A percentile compares a stretch with the other conserved stretches of the same genome.
phyloP scores from a whole-genome alignment of 1,140 invertebrate species.

The Drosophila watanabei region DNA sequence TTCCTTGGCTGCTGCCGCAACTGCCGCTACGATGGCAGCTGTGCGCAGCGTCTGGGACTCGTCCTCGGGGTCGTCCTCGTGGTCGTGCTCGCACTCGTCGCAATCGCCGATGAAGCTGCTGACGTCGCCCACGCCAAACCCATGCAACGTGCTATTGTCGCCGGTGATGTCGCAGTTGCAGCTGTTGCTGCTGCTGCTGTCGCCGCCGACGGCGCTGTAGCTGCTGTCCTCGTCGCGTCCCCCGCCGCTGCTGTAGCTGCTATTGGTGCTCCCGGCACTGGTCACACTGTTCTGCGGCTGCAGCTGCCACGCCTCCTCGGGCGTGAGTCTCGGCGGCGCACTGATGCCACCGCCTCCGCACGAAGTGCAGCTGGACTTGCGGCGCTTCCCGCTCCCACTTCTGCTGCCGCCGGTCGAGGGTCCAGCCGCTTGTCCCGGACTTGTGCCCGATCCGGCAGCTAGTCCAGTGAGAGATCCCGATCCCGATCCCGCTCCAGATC shows the following conservation, averaged over 20 bases:
- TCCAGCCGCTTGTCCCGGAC: constrained; percentile 20
- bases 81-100: constrained; percentile 57
- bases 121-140: constrained; percentile 75
- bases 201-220: constrained; percentile 69
- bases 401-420: constrained; percentile 19
- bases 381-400: constrained; percentile 43
- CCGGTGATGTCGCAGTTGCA: constrained; percentile 83
- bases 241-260: constrained; percentile 67
- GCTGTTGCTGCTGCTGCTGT: constrained; percentile 82
- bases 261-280: constrained; percentile 74
- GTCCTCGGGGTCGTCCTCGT: constrained; percentile 47
- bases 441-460: constrained; percentile 22
- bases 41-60: constrained; percentile 74
- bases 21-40: constrained; percentile 70
- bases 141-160: constrained; percentile 77
- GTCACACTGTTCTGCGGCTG: constrained; percentile 74
- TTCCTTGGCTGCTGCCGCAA: constrained; percentile 70
- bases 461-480: constrained; percentile 28
- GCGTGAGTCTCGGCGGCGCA: constrained; percentile 47
- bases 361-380: constrained; percentile 71
- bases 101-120: constrained; percentile 74
- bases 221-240: constrained; percentile 69
- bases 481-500: constrained; percentile 4
- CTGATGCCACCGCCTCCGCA: constrained; percentile 49
- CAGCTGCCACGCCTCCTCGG: constrained; percentile 71